Base-by-base conservation (phyloP, 2,888 invertebrate genomes). In the Cordilura impudica region DNA sequence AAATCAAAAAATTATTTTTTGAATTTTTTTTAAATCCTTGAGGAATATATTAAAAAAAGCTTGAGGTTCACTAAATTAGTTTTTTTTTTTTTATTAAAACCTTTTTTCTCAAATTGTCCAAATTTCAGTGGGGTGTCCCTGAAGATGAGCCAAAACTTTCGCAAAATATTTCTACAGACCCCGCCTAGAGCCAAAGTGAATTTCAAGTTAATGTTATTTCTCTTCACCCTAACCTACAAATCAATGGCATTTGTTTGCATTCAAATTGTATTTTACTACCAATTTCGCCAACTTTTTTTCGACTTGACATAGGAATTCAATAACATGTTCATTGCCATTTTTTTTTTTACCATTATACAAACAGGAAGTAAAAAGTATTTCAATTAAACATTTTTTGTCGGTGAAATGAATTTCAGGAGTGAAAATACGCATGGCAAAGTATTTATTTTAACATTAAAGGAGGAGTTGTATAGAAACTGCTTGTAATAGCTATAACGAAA, bases 331-430 rank as follows among this genome's bases (percentile, higher is more conserved):
- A 63, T 49, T 63, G 31, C n/a, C 21, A 0, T 12, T 0, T 16
- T 26, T 26, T 65, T 43, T 54, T 21, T 35, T 19, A 10, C 14
- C 21, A 54, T 43, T 29, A 54, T 43, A 61, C 53, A 63, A 63
- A 71, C 61, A 54, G 54, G 63, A 71, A 53, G 14, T 10, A 61
- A 12, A 35, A 43, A 47, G 18, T 26, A 61, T 47, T 61, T 31
- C 71, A 71, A 71, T 71, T 71, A 71, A 71, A 71, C 53, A 61
- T 23, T 71, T 65, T 71, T 53, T 53, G 43, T 4, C 29, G 45
- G 45, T 31, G 4, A 61, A 63, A 71, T 23, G 21, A 31, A 23
- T 54, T 53, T 35, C 39, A 51, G 39, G 51, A 54, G 45, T 18
- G 18, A 21, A 54, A 53, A 14, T 21, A 61, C 54, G 63, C 54